phyloP scores from a whole-genome alignment of 2,888 invertebrate species.

The Plebejus argus region DNA sequence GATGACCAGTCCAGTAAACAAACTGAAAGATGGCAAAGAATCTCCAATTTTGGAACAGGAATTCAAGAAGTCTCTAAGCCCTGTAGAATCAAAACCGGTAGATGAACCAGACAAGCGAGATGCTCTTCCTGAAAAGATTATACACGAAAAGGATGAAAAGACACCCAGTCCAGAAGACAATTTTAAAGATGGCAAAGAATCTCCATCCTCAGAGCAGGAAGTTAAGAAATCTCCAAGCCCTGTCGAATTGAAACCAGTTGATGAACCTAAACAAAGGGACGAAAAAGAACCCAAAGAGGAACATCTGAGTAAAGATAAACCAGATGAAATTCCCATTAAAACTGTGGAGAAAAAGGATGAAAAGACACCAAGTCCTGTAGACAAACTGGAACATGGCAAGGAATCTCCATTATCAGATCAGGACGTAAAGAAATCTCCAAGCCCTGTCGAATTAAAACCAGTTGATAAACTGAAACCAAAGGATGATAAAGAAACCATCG shows the following conservation, averaged over 20 bases:
- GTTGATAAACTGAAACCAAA: background rate
- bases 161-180: slow-evolving; percentile 12
- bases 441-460: background rate
- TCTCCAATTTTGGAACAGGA: too few relatives aligned
- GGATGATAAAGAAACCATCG: background rate
- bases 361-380: slow-evolving; percentile 33
- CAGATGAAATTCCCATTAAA: background rate
- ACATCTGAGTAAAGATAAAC: slow-evolving; percentile 18
- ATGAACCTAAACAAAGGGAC: slow-evolving; percentile 3
- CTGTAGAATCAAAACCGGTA: too few relatives aligned
- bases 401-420: background rate
- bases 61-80: too few relatives aligned
- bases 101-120: background rate
- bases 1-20: too few relatives aligned
- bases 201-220: background rate
- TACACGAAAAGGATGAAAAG: background rate
- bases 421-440: background rate
- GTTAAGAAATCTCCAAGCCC: background rate
- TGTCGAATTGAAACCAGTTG: background rate
- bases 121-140: background rate
- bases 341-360: background rate
- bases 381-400: background rate
- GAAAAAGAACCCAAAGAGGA: slow-evolving; percentile 24
- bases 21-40: too few relatives aligned
- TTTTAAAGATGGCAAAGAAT: background rate